Evolutionary conservation across 2,888 invertebrate genomes (phyloP).

Genomic region (Halocaridina rubra): DNA sequence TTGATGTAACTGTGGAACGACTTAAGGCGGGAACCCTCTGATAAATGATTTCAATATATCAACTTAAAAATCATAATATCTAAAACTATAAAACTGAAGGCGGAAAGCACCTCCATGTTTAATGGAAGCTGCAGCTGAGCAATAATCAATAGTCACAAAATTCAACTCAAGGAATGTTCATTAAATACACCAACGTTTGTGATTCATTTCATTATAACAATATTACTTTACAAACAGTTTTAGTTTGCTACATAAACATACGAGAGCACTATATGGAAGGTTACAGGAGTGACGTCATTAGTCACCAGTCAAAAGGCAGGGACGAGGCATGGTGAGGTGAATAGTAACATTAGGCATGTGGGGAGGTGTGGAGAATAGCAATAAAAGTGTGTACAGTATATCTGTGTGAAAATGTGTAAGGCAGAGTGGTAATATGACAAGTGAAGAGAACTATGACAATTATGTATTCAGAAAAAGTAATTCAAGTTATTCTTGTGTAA

Average conservation of each 20-base stretch:
- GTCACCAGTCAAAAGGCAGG: constrained; percentile 56
- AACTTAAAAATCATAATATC: too few species aligned
- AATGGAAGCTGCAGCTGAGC: not conserved
- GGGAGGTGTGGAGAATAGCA: constrained; percentile 10
- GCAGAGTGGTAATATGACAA: constrained; percentile 45
- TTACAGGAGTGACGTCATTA: constrained; percentile 44
- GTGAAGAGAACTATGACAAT: constrained; percentile 9
- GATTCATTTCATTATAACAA: constrained; percentile 61
- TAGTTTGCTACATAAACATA: constrained; percentile 56
- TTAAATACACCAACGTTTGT: constrained; percentile 51
- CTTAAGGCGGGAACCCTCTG: too few species aligned
- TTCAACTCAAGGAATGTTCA: not conserved
- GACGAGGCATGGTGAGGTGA: constrained; percentile 44
- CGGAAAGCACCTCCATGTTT: not conserved
- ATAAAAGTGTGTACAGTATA: not conserved
- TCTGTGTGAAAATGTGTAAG: constrained; percentile 39
- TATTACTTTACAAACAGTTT: constrained; percentile 61
- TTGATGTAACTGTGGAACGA: too few species aligned
- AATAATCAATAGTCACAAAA: not conserved
- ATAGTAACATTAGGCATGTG: constrained; percentile 33
- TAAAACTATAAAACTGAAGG: not conserved
- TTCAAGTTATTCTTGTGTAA: too few species aligned
- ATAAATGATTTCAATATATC: too few species aligned
- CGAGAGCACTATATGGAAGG: constrained; percentile 59
- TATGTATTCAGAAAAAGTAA: too few species aligned